These are phyloP conservation scores for Lithodes maja DNA, from an alignment of 2,888 invertebrate species.

Conservation along the genomic window DNA sequence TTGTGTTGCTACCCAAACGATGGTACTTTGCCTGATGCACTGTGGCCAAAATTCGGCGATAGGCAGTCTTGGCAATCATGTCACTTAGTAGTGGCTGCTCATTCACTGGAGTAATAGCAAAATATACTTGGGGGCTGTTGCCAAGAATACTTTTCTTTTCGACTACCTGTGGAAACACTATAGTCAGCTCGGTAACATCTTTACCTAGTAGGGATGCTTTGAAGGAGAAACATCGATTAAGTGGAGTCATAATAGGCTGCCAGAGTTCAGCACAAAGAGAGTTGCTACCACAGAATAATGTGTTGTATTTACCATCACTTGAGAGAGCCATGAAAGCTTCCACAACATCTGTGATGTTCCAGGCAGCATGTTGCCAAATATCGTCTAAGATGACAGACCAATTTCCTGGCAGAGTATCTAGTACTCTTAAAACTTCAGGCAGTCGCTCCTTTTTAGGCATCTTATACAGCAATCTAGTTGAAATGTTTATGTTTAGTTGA, in stretches of 20 bases:
- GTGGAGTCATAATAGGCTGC: slow-evolving; percentile 42
- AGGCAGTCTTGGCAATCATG: slow-evolving; percentile 20
- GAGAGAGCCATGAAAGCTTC: neutral
- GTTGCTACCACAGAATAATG: neutral
- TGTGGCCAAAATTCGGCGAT: neutral
- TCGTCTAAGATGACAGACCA: slow-evolving; percentile 32
- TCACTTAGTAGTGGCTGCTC: slow-evolving; percentile 20
- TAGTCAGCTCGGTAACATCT: slow-evolving; percentile 6
- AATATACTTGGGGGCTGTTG: slow-evolving; percentile 21
- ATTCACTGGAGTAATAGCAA: neutral
- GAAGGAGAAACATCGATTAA: slow-evolving; percentile 32
- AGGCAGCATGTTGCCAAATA: slow-evolving; percentile 28
- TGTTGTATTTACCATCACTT: neutral
- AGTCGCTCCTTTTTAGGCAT: slow-evolving; percentile 26
- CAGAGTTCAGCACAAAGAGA: slow-evolving; percentile 24
- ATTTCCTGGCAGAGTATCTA: slow-evolving; percentile 40
- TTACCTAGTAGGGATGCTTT: neutral
- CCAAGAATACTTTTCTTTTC: slow-evolving; percentile 27
- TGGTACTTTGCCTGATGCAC: neutral
- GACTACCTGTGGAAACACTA: slow-evolving; percentile 26
- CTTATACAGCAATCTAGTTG: neutral
- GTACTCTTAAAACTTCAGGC: slow-evolving; percentile 1
- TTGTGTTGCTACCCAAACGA: neutral
- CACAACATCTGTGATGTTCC: slow-evolving; percentile 40
- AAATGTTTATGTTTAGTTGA: slow-evolving; percentile 5